Evolutionary conservation across 2,888 invertebrate genomes (phyloP).

Genomic region (Elaeidobius kamerunicus): DNA sequence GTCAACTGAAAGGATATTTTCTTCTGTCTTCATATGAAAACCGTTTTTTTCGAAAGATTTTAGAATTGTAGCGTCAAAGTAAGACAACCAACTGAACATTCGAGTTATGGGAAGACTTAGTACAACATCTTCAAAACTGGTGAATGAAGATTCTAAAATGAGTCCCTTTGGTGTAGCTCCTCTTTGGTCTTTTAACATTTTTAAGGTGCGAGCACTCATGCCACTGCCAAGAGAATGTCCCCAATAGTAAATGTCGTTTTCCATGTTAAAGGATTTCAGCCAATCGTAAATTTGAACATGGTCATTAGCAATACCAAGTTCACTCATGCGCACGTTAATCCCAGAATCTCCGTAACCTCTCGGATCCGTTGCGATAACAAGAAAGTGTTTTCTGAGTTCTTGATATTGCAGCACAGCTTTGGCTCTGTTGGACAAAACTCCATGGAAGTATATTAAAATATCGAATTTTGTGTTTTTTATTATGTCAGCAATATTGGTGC

Average conservation of each 20-base stretch:
- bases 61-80: slow-evolving; percentile 43
- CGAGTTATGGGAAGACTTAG: slow-evolving; percentile 37
- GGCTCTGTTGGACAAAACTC: slow-evolving; percentile 37
- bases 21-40: slow-evolving; percentile 40
- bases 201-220: slow-evolving; percentile 40
- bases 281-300: slow-evolving; percentile 43
- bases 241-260: slow-evolving; percentile 44
- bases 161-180: slow-evolving; percentile 39
- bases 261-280: slow-evolving; percentile 37
- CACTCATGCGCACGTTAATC: slow-evolving; percentile 37
- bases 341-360: slow-evolving; percentile 54
- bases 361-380: slow-evolving; percentile 80
- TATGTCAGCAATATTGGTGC: slow-evolving; percentile 28
- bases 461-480: slow-evolving; percentile 33
- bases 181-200: slow-evolving; percentile 33
- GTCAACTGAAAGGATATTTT: slow-evolving; percentile 40
- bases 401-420: slow-evolving; percentile 33
- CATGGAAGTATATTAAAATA: slow-evolving; percentile 36
- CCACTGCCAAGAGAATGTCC: slow-evolving; percentile 47
- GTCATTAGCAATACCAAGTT: slow-evolving; percentile 43
- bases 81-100: slow-evolving; percentile 44
- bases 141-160: slow-evolving; percentile 43
- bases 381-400: slow-evolving; percentile 65
- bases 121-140: slow-evolving; percentile 42
- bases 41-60: slow-evolving; percentile 43